Conservation (phyloP, 2,888 invertebrate genomes). For the Notodonta ziczac region DNA sequence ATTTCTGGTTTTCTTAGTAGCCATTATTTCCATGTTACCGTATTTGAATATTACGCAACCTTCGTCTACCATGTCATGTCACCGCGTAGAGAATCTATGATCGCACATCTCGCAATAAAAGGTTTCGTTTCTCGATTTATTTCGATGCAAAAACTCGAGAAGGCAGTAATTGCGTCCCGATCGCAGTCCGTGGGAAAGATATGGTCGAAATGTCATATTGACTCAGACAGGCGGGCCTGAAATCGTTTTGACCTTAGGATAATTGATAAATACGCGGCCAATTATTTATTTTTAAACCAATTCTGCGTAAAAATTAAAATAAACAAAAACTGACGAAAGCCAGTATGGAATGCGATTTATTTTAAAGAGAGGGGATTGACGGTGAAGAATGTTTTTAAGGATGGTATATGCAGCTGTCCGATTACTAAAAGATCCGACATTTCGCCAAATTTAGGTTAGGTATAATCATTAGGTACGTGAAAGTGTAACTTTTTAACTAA, state of each 20-base stretch:
- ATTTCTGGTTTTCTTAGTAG: slow-evolving; percentile 31
- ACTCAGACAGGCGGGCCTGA: slow-evolving; percentile 43
- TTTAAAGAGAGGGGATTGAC: background rate
- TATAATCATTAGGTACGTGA: no score
- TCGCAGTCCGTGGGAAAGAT: slow-evolving; percentile 73
- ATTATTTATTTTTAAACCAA: slow-evolving; percentile 22
- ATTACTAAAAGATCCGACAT: no score
- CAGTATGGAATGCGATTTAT: background rate
- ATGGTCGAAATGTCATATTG: slow-evolving; percentile 79
- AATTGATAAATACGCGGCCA: slow-evolving; percentile 29
- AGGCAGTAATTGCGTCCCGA: slow-evolving; percentile 66
- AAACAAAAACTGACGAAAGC: background rate
- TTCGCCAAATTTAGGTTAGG: no score
- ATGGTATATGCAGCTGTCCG: background rate
- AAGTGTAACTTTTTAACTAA: no score
- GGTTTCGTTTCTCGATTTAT: slow-evolving; percentile 48
- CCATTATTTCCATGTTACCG: slow-evolving; percentile 39
- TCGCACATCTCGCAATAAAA: slow-evolving; percentile 44
- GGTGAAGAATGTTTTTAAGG: background rate
- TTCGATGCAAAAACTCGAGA: slow-evolving; percentile 65
- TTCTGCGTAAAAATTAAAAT: slow-evolving; percentile 1
- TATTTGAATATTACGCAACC: slow-evolving; percentile 50
- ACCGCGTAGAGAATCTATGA: slow-evolving; percentile 57
- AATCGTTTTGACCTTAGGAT: slow-evolving; percentile 42
- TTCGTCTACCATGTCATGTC: slow-evolving; percentile 43